A percentile compares a stretch with the other conserved stretches of the same genome.
phyloP scores from a whole-genome alignment of 2,797 vertebrate genomes.

The Hippocampus kuda region DNA sequence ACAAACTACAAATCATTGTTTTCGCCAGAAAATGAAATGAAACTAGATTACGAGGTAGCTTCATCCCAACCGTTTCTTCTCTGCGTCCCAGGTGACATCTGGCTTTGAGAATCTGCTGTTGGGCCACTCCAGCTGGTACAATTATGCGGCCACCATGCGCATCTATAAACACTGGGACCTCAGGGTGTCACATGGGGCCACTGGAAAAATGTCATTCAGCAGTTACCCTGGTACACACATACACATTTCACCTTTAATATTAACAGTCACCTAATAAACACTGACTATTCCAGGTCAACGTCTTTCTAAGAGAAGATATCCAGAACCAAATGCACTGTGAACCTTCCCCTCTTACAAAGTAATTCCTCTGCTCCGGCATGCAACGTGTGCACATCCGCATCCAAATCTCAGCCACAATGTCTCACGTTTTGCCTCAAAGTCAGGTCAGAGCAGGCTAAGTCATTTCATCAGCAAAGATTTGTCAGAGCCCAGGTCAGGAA shows the following conservation, averaged over 20 bases:
- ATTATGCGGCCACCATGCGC: constrained; percentile 79
- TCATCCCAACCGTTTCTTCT: not conserved
- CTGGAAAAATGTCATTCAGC: constrained; percentile 78
- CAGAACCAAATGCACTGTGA: constrained; percentile 18
- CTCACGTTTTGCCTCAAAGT: constrained; percentile 10
- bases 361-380: constrained; percentile 28
- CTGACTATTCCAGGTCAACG: not conserved
- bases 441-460: constrained; percentile 21
- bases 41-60: not conserved
- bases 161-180: constrained; percentile 91
- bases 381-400: not conserved
- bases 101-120: constrained; percentile 84
- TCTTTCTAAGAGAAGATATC: constrained; percentile 29
- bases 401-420: not conserved
- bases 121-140: constrained; percentile 88
- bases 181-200: constrained; percentile 60
- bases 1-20: not conserved
- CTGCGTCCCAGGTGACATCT: constrained; percentile 72
- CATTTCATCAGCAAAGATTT: constrained; percentile 38
- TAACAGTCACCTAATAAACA: not conserved
- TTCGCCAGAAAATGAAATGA: not conserved
- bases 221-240: constrained; percentile 74
- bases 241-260: not conserved
- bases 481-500: constrained; percentile 19
- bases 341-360: constrained; percentile 5